Evolutionary conservation across 2,888 invertebrate genomes (phyloP), one percentile per base, ranked within the genome.

Genomic region (Vanessa cardui): DNA sequence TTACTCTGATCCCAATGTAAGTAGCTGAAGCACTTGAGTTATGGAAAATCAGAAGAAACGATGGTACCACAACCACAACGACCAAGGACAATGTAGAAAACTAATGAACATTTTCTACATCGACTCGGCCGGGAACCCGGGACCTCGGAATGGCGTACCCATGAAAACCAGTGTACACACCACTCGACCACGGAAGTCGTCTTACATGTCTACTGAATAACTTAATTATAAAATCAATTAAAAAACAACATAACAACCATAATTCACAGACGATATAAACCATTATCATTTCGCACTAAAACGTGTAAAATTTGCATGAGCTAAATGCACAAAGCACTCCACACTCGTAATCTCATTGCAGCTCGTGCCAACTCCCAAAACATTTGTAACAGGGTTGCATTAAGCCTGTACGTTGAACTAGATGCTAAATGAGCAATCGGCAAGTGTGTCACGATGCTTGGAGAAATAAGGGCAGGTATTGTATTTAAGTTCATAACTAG

Each of bases 321-420:
- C 65, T 54, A 66, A 66, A 66, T 54, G 60, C 60, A 61, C 65
- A 66, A 66, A 61, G 65, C 60, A 45, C n/a, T 59, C 39, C 39
- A 50, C 60, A 59, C 52, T 60, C 64, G 21, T 65, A 65, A 65
- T 65, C 65, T 65, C 65, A 65, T 65, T 65, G 16, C 64, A 45
- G 59, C 46, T 39, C 65, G 65, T 65, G 65, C 65, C 65, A 65
- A 65, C 65, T 65, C 60, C 60, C 60, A 65, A 65, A 65, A 65
- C 60, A 65, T 60, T 60, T 60, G 65, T 54, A 65, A 60, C 65
- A 47, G 31, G 21, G 63, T 56, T 63, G 50, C 52, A 54, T 65
- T 45, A 54, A 65, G 65, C 60, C 60, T 45, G 9, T 39, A 56
- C n/a, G n/a, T 7, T 56, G 33, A 39, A 56, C 56, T 39, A 39